Evolutionary conservation across 2,888 invertebrate genomes (phyloP), one percentile per base, ranked within the genome.

Genomic region (Mesorhabditis spiculigera): DNA sequence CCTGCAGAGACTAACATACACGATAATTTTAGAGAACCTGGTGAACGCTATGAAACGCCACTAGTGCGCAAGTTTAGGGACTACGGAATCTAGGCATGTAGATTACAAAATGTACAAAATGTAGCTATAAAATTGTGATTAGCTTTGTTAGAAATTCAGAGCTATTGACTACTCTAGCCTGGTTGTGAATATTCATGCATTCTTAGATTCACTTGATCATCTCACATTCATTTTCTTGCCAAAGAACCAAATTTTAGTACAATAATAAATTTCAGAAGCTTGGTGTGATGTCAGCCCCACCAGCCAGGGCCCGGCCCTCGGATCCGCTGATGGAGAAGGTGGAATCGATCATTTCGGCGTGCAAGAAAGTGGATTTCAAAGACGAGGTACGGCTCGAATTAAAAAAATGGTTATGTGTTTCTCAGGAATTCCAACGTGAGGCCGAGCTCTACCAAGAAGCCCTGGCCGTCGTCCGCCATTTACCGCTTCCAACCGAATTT

Each of bases 1-100:
- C 28, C 28, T 28, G 28, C 28, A 1, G 28, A 28, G 28, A 28
- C 28, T 28, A n/a, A n/a, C 10, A 50, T 50, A 13, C 58, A 50
- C 8, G 58, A 50, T 10, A 50, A 50, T 50, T n/a, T n/a, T 10
- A 10, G n/a, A 50, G 58, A 50, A 13, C 58, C 58, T 10, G 10
- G n/a, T 13, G 58, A 50, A 13, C 58, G 58, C 8, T 50, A 50
- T n/a, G 58, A 50, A n/a, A 13, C 58, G 3, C 10, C 8, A n/a
- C n/a, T n/a, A n/a, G 58, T 50, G 58, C 58, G 58, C 58, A 50
- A 50, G n/a, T 50, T 50, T 50, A 10, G 58, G 58, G 58, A 50
- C 58, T 50, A 50, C n/a, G 58, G 10, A 13, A n/a, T 50, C 10
- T 50, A n/a, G n/a, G 8, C n/a, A 13, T 50, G 58, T 50, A 13